These are phyloP conservation scores for Diplosoma virens DNA, from an alignment of 23 tunicate genomes.

Conservation along the genomic window DNA sequence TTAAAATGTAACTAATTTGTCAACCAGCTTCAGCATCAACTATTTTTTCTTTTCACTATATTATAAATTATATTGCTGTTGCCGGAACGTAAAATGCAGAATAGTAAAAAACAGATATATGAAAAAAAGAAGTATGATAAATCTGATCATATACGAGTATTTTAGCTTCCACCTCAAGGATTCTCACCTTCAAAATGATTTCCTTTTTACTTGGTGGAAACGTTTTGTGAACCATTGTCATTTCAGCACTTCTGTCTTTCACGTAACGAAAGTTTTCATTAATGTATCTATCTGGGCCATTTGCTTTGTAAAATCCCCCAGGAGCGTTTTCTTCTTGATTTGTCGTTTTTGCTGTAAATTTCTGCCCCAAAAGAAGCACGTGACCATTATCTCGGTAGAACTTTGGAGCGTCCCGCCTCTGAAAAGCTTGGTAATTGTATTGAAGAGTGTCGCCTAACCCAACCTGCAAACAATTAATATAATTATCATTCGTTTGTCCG, in stretches of 20 bases:
- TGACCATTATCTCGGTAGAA: constrained; percentile 68
- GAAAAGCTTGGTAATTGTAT: constrained; percentile 71
- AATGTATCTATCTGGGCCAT: constrained; percentile 41
- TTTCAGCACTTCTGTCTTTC: constrained; percentile 18
- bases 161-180: too few species aligned
- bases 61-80: too few species aligned
- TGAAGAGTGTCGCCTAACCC: constrained; percentile 78
- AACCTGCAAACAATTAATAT: constrained; percentile 44
- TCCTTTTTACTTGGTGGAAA: neutral
- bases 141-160: too few species aligned
- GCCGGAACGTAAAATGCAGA: too few species aligned
- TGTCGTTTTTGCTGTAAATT: constrained; percentile 56
- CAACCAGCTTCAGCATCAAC: too few species aligned
- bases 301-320: constrained; percentile 62
- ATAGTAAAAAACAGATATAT: too few species aligned
- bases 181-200: neutral
- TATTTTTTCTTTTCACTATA: too few species aligned
- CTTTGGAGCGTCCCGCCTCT: constrained; percentile 51
- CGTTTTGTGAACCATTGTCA: constrained; percentile 11
- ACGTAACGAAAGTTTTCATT: constrained; percentile 38
- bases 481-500: neutral
- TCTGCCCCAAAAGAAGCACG: constrained; percentile 68
- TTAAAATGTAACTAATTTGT: too few species aligned
- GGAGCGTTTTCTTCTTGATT: constrained; percentile 75
- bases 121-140: too few species aligned